These are phyloP conservation scores for Pseudochromis fuscus DNA, from an alignment of 2,797 vertebrate genomes.

Conservation along the genomic window DNA sequence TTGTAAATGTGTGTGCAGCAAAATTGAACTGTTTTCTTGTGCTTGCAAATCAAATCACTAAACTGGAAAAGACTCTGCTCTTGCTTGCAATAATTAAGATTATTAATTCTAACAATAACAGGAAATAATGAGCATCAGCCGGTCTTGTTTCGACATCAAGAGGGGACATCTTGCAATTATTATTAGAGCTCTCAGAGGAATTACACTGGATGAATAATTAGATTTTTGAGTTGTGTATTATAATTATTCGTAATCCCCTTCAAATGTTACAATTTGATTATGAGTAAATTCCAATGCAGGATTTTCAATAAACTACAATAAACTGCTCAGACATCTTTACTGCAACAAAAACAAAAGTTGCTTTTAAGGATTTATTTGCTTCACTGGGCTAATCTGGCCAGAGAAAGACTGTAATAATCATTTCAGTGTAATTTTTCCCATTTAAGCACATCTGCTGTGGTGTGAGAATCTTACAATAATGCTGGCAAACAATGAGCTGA, in stretches of 20 bases:
- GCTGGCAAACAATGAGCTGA: not conserved
- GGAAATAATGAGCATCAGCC: constrained; percentile 25
- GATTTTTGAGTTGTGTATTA: constrained; percentile 19
- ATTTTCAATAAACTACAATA: constrained; percentile 22
- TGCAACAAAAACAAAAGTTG: constrained; percentile 10
- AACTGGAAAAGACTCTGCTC: constrained; percentile 18
- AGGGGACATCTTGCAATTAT: constrained; percentile 11
- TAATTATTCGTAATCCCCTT: constrained; percentile 37
- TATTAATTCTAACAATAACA: constrained; percentile 42
- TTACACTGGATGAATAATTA: constrained; percentile 38
- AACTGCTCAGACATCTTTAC: constrained; percentile 21
- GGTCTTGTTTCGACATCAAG: constrained; percentile 8
- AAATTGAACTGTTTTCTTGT: not conserved
- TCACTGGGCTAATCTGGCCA: not conserved
- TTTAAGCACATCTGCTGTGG: constrained; percentile 14
- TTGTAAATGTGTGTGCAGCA: not conserved
- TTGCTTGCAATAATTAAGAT: constrained; percentile 18
- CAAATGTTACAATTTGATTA: constrained; percentile 20
- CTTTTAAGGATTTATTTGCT: constrained; percentile 40
- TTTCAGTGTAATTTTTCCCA: constrained; percentile 26
- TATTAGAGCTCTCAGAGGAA: constrained; percentile 5
- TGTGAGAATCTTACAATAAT: constrained; percentile 14
- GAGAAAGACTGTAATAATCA: constrained; percentile 26
- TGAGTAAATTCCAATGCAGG: constrained; percentile 12
- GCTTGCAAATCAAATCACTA: constrained; percentile 27